Percentiles rank a stretch among this genome's conserved stretches.
phyloP scores from a whole-genome alignment of 2,888 invertebrate species.

The Deroplatys truncata region DNA sequence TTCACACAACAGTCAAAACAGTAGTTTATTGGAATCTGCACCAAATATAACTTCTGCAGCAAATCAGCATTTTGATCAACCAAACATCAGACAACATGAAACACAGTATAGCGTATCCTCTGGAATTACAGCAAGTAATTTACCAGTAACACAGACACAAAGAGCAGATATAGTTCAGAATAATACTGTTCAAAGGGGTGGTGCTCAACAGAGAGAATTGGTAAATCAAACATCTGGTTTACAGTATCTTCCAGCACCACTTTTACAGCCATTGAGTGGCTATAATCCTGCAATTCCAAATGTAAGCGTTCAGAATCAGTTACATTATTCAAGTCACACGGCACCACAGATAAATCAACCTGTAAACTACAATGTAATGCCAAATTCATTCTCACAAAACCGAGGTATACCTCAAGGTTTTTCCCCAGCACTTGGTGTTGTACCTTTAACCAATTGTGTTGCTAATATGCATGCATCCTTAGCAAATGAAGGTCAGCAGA shows the following conservation, averaged over 20 bases:
- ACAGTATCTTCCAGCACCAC: not conserved
- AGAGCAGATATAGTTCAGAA: not conserved
- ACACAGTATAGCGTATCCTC: not conserved
- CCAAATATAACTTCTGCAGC: not conserved
- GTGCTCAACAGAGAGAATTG: not conserved
- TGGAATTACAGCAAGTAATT: not conserved
- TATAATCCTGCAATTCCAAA: not conserved
- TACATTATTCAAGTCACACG: not conserved
- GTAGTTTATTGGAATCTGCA: not conserved
- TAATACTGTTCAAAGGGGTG: not conserved
- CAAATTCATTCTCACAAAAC: not conserved
- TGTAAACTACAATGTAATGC: not conserved
- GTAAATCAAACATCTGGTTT: not conserved
- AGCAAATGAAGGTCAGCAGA: not conserved
- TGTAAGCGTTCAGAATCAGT: not conserved
- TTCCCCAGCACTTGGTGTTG: not conserved
- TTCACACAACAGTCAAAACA: not conserved
- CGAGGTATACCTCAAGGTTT: not conserved
- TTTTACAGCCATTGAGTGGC: not conserved
- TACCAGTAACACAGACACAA: not conserved
- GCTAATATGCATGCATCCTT: not conserved
- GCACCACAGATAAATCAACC: not conserved
- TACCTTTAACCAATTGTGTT: not conserved
- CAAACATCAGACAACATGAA: not conserved
- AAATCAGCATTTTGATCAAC: not conserved